Base-by-base conservation (phyloP, 2,888 invertebrate genomes). In the Shargacucullia verbasci region DNA sequence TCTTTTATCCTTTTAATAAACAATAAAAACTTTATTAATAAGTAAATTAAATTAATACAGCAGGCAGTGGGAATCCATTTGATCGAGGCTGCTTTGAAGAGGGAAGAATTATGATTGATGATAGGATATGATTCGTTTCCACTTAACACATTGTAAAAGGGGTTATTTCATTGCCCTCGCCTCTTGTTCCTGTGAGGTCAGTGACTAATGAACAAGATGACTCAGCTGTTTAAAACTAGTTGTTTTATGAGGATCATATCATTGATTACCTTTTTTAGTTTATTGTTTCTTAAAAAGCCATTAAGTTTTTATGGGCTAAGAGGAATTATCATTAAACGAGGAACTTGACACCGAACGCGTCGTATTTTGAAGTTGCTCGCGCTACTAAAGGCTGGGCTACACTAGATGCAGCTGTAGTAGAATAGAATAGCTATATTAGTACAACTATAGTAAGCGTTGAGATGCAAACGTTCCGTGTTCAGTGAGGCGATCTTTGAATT, bases 31-130 rank as follows among this genome's bases (percentile, higher is more conserved):
- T 20, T 38, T 61, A 74, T 64, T 70, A 74, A 73, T 64, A 63
- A 79, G 69, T 73, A 73, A 84, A 85, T 86, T 84, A 77, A 83
- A 84, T 83, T 80, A 81, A 76, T 70, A 65, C 59, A 72, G 70
- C 61, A 73, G 80, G 77, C 83, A 84, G 78, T 81, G 69, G 84
- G 80, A 82, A 78, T 83, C 80, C 79, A 81, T 81, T 84, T 79
- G 76, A 78, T 79, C 74, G 66, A 79, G 76, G 77, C 71, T 72
- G 59, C 68, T 78, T 70, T 76, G 77, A 82, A 84, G 81, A 84
- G 87, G 88, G 87, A 83, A 81, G 82, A 84, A 91, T 90, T 87
- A 92, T 93, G 93, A 94, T 94, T 93, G 87, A 94, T 94, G 92
- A 89, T 90, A 81, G 85, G 81, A 89, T 89, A 90, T 88, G 89